A percentile compares a stretch with the other conserved stretches of the same genome.
phyloP scores from a whole-genome alignment of 2,888 invertebrate genomes.

The Andrena trimmerana region DNA sequence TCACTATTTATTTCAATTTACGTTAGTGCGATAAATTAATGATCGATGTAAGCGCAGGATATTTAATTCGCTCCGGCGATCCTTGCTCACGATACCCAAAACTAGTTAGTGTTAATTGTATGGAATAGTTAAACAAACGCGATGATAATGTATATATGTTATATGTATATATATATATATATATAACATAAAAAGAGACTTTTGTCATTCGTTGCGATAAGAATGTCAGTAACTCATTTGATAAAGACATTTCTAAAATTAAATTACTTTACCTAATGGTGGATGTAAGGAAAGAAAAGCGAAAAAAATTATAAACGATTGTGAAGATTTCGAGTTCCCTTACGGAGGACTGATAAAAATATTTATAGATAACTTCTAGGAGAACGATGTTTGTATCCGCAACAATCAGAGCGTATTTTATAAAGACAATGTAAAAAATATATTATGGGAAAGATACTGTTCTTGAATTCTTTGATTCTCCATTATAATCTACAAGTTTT shows the following conservation, averaged over 20 bases:
- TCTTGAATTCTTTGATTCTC: conserved; percentile 34
- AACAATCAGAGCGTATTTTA: conserved; percentile 36
- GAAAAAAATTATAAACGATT: background rate
- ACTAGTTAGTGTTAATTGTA: conserved; percentile 39
- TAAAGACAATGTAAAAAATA: conserved; percentile 44
- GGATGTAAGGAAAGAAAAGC: background rate
- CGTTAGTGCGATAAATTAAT: conserved; percentile 17
- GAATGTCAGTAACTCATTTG: conserved; percentile 11
- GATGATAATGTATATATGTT: conserved; percentile 24
- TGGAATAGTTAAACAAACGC: conserved; percentile 13
- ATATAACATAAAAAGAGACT: conserved; percentile 8
- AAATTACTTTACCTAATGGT: background rate
- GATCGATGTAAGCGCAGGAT: conserved; percentile 45
- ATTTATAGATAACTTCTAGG: conserved; percentile 5
- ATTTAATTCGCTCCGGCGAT: conserved; percentile 42
- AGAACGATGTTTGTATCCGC: conserved; percentile 18
- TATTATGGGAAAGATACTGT: conserved; percentile 3
- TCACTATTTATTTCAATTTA: conserved; percentile 52
- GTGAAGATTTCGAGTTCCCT: background rate
- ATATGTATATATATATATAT: background rate
- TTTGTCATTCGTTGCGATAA: conserved; percentile 5
- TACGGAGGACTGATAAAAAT: background rate
- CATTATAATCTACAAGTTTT: conserved; percentile 30
- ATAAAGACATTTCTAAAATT: conserved; percentile 17
- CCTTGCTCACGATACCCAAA: conserved; percentile 33